Conservation (phyloP, 2,797 vertebrate species). For the Cynopterus sphinx region DNA sequence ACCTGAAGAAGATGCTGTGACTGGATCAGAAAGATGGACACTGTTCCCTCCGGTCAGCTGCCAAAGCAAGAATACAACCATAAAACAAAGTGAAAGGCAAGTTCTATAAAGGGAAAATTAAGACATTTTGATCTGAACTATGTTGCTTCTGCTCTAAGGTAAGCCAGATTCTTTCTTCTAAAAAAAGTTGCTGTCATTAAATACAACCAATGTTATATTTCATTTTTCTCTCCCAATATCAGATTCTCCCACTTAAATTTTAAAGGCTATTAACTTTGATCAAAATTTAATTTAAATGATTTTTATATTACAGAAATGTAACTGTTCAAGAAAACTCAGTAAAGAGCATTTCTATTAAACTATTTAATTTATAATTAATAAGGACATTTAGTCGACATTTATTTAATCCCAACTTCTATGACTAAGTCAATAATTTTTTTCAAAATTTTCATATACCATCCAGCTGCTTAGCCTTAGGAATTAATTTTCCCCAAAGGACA, state of each 20-base stretch:
- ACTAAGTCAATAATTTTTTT: constrained; percentile 30
- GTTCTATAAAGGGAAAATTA: not conserved
- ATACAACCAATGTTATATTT: not conserved
- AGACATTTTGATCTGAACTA: not conserved
- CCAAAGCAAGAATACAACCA: constrained; percentile 64
- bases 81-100: constrained; percentile 38
- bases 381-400: not conserved
- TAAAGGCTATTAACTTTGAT: constrained; percentile 28
- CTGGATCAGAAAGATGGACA: constrained; percentile 85
- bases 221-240: not conserved
- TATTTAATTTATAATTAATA: constrained; percentile 34
- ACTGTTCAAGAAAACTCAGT: not conserved
- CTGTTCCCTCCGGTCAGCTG: constrained; percentile 87
- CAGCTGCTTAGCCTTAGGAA: not conserved
- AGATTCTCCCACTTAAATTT: constrained; percentile 18
- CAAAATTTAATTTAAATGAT: not conserved
- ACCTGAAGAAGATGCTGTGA: constrained; percentile 88
- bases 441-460: not conserved
- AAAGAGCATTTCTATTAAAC: not conserved
- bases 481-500: not conserved
- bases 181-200: not conserved
- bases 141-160: constrained; percentile 71
- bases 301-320: constrained; percentile 15
- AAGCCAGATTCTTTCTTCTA: constrained; percentile 67
- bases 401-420: not conserved